These are phyloP conservation scores for Pterostichus niger DNA, from an alignment of 2,888 invertebrate genomes.

Conservation along the genomic window DNA sequence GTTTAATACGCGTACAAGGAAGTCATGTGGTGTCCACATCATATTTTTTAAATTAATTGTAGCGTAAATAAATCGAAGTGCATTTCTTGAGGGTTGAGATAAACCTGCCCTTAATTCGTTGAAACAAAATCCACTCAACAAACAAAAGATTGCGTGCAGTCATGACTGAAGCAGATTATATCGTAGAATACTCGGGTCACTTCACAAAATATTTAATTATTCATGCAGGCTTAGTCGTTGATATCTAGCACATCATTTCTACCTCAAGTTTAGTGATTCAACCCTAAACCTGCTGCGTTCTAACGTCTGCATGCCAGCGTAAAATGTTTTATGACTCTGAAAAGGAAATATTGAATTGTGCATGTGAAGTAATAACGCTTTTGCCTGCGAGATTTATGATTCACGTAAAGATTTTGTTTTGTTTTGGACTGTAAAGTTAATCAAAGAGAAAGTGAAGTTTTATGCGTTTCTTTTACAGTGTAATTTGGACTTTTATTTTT, in stretches of 20 bases:
- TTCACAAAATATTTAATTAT: slow-evolving; percentile 47
- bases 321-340: too few species aligned
- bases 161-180: not conserved
- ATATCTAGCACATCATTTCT: slow-evolving; percentile 20
- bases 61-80: too few species aligned
- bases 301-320: too few species aligned
- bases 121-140: slow-evolving; percentile 24
- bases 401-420: not conserved
- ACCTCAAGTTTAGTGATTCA: too few species aligned
- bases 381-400: slow-evolving; percentile 4
- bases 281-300: too few species aligned
- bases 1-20: too few species aligned
- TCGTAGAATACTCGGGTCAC: slow-evolving; percentile 19
- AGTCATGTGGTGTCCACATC: too few species aligned
- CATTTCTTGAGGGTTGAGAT: slow-evolving; percentile 40
- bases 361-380: too few species aligned
- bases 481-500: slow-evolving; percentile 37
- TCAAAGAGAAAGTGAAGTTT: slow-evolving; percentile 33
- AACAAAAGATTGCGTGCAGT: slow-evolving; percentile 46
- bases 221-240: not conserved
- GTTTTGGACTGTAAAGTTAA: slow-evolving; percentile 36
- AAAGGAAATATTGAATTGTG: too few species aligned
- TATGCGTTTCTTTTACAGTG: slow-evolving; percentile 33
- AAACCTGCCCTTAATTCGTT: slow-evolving; percentile 10
- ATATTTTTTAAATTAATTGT: too few species aligned